Evolutionary conservation across 2,113 vertebrate genomes (phyloP), one percentile per base, ranked within the genome.

Genomic region (Seriola rivoliana): DNA sequence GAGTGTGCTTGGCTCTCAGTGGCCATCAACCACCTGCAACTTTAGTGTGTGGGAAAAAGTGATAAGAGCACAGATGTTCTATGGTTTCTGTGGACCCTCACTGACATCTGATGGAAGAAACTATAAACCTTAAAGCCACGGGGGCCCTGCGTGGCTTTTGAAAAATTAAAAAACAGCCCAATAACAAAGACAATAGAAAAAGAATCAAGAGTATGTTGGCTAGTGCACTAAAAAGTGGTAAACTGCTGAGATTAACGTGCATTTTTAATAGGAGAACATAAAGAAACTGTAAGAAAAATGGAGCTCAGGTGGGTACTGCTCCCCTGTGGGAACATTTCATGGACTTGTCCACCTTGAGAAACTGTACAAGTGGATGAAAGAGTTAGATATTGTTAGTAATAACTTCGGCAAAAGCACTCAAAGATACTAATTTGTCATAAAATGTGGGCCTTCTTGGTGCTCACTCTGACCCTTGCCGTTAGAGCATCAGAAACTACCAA

Each of bases 361-460:
- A 75, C 11, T 19, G 19, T 48, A 64, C 44, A 71, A 13, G 5
- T 57, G 29, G 54, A 71, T 57, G 52, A 44, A 44, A 71, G 42
- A 29, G 60, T 71, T 21, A 34, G 4, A 58, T 14, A 48, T 66
- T 54, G 32, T 9, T 64, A 16, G 48, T 71, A 38, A 21, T 19
- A 75, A 23, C 71, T 48, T n/a, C 3, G 23, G 34, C 4, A 34
- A 63, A 82, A 81, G 50, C 21, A 32, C n/a, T 44, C 2, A 19
- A 23, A 48, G 67, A 29, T 6, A 21, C 8, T 11, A 5, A 8
- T 29, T 40, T 1, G 29, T 60, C 8, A 2, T 32, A 73, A 88
- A 9, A 96, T 95, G 95, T 93, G 93, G 94, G 46, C 75, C 59
- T 54, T 86, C n/a, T 50, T 93, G 76, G 23, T 91, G 60, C 40